Percentiles rank a stretch among this genome's conserved stretches.
phyloP scores from a whole-genome alignment of 2,113 vertebrate species.

The Jacana jacana region DNA sequence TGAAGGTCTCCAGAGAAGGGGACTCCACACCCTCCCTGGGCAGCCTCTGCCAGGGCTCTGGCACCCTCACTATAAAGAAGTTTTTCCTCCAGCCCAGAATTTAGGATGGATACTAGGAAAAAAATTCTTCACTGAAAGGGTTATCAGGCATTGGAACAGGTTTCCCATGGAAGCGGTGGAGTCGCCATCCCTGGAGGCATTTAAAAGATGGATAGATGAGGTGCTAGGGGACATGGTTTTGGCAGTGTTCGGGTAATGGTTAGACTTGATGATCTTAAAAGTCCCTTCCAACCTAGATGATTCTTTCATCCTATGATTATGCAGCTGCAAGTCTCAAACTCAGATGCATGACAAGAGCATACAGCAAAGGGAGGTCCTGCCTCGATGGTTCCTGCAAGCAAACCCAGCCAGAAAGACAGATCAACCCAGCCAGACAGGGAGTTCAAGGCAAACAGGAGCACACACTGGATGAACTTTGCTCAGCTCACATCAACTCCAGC shows the following conservation, averaged over 20 bases:
- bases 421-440: background rate
- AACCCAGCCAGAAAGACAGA: background rate
- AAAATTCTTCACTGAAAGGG: background rate
- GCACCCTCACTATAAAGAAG: no score
- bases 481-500: background rate
- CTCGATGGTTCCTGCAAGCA: background rate
- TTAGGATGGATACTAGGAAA: background rate
- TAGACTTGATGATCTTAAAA: background rate
- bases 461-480: background rate
- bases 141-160: background rate
- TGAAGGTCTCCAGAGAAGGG: no score
- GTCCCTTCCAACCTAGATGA: background rate
- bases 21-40: no score
- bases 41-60: no score
- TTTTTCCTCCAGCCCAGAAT: no score
- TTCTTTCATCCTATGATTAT: background rate
- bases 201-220: background rate
- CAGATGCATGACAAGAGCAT: background rate
- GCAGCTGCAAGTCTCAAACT: background rate
- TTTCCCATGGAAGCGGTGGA: background rate
- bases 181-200: background rate
- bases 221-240: background rate
- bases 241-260: background rate
- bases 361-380: background rate
- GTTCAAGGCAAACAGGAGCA: background rate